Base-by-base conservation (phyloP, 2,888 invertebrate genomes). In the Pyrgus malvae region DNA sequence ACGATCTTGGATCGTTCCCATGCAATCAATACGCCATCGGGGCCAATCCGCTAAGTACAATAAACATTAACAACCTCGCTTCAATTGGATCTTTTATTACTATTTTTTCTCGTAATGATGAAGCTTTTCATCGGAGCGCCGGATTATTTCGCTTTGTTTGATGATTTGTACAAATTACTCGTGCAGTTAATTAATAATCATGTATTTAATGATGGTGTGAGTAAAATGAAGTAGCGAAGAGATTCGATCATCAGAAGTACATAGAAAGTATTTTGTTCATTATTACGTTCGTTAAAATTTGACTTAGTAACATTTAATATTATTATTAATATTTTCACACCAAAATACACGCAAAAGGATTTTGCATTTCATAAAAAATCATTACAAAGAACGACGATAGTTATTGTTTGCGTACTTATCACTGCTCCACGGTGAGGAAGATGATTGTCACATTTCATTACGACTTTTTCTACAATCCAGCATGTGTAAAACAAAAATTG, bases 11-110 rank as follows among this genome's bases (percentile, higher is more conserved):
- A 33, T 17, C 14, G 48, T 50, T 45, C 49, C 27, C 51, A 55
- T 48, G 57, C 62, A 61, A 79, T 80, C 62, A 71, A 72, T 68
- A 67, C 42, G 55, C 68, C 67, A 80, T 80, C 72, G 67, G 65
- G 81, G 79, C 60, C 77, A 68, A 48, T 61, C 60, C 57, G 65
- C 56, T 27, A 11, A 40, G 4, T 11, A 41, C 31, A 33, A 50
- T 50, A 41, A 41, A 50, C 41, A 41, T 50, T 41, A 33, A 49
- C 40, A 49, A 49, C 33, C 49, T 41, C 23, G 49, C 49, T 33
- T 23, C 49, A 33, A 49, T 29, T 49, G 49, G 21, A 27, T 31
- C 29, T 29, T 49, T 40, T 46, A 21, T 35, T 46, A 9, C 17
- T 19, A 14, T 38, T 23, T 46, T 35, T 27, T 42, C 11, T 12